A percentile compares a stretch with the other conserved stretches of the same genome.
Evolutionary conservation across 1,140 invertebrate species (phyloP).

Genomic region (Psilanteris sp.): DNA sequence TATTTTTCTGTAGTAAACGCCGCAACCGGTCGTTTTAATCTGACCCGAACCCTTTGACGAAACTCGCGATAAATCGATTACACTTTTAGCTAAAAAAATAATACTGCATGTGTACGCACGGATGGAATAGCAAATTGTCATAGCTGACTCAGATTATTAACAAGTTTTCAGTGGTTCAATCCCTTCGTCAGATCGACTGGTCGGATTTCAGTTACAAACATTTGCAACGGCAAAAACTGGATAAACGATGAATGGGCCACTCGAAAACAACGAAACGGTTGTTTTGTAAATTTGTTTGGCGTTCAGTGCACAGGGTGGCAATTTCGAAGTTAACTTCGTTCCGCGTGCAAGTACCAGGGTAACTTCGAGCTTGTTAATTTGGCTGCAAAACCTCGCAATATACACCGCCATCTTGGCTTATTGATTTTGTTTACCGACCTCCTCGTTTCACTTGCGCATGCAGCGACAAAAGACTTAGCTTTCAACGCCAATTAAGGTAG

Average conservation of each 20-base stretch:
- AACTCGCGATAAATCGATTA: too few species aligned
- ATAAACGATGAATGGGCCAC: background rate
- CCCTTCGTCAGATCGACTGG: too few species aligned
- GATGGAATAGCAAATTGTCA: too few species aligned
- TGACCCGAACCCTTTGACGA: too few species aligned
- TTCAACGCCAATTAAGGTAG: slow-evolving; percentile 48
- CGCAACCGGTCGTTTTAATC: too few species aligned
- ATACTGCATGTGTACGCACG: too few species aligned
- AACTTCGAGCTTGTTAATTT: slow-evolving; percentile 46
- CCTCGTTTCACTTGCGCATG: slow-evolving; percentile 25
- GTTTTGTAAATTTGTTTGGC: slow-evolving; percentile 7
- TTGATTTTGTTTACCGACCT: slow-evolving; percentile 57
- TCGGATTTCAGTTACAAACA: too few species aligned
- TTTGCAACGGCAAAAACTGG: too few species aligned
- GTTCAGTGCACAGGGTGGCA: slow-evolving; percentile 2
- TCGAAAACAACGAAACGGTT: slow-evolving; percentile 6
- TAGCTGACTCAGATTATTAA: too few species aligned
- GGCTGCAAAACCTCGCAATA: slow-evolving; percentile 28
- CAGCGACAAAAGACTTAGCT: slow-evolving; percentile 52
- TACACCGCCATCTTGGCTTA: slow-evolving; percentile 57
- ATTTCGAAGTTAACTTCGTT: slow-evolving; percentile 28
- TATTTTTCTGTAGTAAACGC: too few species aligned
- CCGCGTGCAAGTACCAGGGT: slow-evolving; percentile 26
- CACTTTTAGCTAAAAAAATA: too few species aligned
- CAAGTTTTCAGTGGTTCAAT: too few species aligned